These are phyloP conservation scores for Stramonita haemastoma DNA, from an alignment of 2,888 invertebrate species.

Conservation along the genomic window DNA sequence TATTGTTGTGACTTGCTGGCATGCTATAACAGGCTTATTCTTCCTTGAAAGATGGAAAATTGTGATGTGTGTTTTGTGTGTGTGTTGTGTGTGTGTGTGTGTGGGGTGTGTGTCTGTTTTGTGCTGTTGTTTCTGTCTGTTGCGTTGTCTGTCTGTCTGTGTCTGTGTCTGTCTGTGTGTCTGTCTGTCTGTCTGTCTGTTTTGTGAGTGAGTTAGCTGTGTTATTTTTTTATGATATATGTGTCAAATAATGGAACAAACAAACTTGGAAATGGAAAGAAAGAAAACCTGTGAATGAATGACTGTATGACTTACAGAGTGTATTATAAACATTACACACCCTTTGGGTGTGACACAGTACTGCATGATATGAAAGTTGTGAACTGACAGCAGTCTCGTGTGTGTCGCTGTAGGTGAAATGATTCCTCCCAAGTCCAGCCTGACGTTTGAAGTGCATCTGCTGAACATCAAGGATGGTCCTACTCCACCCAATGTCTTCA, in stretches of 20 bases:
- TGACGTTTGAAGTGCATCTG: slow-evolving; percentile 94
- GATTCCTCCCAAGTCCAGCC: slow-evolving; percentile 82
- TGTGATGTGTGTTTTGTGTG: too few species aligned
- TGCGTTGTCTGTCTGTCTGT: too few species aligned
- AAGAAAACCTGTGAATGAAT: background rate
- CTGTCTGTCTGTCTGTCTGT: too few species aligned
- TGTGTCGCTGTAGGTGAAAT: slow-evolving; percentile 79
- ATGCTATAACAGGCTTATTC: too few species aligned
- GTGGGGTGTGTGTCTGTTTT: too few species aligned
- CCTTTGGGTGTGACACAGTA: background rate
- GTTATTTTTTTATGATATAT: too few species aligned
- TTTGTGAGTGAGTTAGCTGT: background rate
- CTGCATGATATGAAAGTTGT: background rate
- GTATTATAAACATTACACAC: background rate
- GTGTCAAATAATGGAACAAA: too few species aligned
- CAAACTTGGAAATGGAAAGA: too few species aligned
- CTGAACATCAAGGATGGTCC: slow-evolving; percentile 93
- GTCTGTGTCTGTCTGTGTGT: background rate
- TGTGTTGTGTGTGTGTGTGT: too few species aligned
- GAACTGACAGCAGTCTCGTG: background rate
- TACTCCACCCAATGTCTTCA: slow-evolving; percentile 85
- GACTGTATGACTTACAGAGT: background rate
- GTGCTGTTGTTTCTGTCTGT: too few species aligned
- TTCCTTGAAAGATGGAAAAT: too few species aligned
- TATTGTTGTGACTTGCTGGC: too few species aligned